A percentile compares a stretch with the other conserved stretches of the same genome.
Evolutionary conservation across 2,888 invertebrate species (phyloP).

Genomic region (Polyploca ridens): DNA sequence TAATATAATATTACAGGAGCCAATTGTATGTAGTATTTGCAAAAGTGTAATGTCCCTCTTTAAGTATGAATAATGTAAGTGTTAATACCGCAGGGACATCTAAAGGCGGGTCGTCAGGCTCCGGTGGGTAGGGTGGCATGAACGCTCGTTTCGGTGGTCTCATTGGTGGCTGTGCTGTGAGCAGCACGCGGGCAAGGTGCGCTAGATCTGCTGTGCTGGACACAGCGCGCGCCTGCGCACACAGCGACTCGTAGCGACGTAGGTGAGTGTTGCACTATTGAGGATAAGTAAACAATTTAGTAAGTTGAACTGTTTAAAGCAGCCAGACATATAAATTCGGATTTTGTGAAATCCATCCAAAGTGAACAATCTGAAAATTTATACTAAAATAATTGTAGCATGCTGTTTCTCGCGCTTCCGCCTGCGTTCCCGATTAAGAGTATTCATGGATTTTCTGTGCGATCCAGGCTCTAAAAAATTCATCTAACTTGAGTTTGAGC

Average conservation of each 20-base stretch:
- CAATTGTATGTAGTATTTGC: too few species aligned
- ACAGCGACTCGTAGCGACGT: conserved; percentile 92
- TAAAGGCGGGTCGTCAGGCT: conserved; percentile 73
- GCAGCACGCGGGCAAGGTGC: conserved; percentile 92
- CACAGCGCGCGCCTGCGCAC: conserved; percentile 90
- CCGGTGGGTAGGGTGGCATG: conserved; percentile 79
- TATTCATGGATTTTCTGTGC: too few species aligned
- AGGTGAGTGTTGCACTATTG: conserved; percentile 91
- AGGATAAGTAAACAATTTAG: neutral
- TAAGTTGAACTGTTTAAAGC: too few species aligned
- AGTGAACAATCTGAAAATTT: too few species aligned
- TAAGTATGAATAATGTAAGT: conserved; percentile 13
- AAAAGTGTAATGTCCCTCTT: neutral
- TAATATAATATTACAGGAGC: too few species aligned
- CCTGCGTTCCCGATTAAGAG: too few species aligned
- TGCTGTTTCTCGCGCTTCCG: too few species aligned
- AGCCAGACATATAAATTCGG: too few species aligned
- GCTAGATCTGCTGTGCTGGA: conserved; percentile 90
- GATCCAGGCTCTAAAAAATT: too few species aligned
- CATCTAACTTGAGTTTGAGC: too few species aligned
- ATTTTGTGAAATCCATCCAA: too few species aligned
- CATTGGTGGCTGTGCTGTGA: conserved; percentile 86
- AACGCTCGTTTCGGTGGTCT: conserved; percentile 89
- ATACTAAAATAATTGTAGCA: too few species aligned
- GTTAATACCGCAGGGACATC: conserved; percentile 72